Conservation (phyloP, 2,797 vertebrate genomes). For the Chanos chanos region DNA sequence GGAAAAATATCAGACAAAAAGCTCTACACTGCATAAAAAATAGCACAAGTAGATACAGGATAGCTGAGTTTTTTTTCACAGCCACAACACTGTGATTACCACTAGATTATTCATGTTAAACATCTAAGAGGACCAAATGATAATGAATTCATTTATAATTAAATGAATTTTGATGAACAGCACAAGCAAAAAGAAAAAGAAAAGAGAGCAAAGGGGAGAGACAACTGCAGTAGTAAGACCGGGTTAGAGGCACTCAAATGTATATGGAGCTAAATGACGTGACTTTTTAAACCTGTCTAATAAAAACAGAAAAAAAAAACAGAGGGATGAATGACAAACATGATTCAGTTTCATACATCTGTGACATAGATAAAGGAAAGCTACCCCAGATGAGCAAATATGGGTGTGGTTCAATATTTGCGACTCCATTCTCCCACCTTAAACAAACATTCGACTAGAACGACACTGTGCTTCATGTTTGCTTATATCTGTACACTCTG, state of each 20-base stretch:
- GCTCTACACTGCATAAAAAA: too few relatives aligned
- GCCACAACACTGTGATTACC: too few relatives aligned
- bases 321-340: slow-evolving; percentile 19
- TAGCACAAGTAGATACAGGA: too few relatives aligned
- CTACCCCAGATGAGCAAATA: slow-evolving; percentile 60
- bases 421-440: slow-evolving; percentile 71
- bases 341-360: slow-evolving; percentile 46
- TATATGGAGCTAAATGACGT: slow-evolving; percentile 33
- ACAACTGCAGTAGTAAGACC: slow-evolving; percentile 12
- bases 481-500: slow-evolving; percentile 45
- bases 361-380: slow-evolving; percentile 54
- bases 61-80: too few relatives aligned
- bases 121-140: too few relatives aligned
- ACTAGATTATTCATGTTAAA: too few relatives aligned
- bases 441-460: slow-evolving; percentile 64
- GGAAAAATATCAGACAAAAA: too few relatives aligned
- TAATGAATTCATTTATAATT: too few relatives aligned
- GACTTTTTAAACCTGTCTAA: slow-evolving; percentile 29
- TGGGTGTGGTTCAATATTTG: slow-evolving; percentile 72
- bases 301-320: slow-evolving; percentile 33
- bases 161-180: too few relatives aligned
- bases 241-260: slow-evolving; percentile 18
- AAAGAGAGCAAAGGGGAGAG: slow-evolving; percentile 25
- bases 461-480: slow-evolving; percentile 52
- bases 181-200: slow-evolving; percentile 37